Evolutionary conservation across 1,140 invertebrate genomes (phyloP).

Genomic region (Galleria mellonella): DNA sequence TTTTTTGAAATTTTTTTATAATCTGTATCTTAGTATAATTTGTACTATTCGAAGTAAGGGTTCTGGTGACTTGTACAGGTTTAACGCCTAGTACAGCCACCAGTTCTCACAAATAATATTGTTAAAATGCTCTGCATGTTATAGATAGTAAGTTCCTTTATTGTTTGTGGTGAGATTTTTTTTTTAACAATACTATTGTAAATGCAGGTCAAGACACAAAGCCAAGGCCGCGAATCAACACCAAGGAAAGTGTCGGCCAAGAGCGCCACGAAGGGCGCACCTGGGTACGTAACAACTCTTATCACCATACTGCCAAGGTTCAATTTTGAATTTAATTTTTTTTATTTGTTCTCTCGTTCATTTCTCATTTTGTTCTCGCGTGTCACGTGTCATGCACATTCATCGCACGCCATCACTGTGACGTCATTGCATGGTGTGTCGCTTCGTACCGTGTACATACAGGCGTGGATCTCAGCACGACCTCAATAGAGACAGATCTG

Average conservation of each 20-base stretch:
- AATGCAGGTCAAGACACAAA: conserved; percentile 57
- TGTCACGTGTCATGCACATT: conserved; percentile 23
- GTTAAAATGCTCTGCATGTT: too few species aligned
- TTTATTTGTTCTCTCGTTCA: conserved; percentile 11
- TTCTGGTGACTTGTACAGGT: too few species aligned
- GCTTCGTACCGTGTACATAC: conserved; percentile 11
- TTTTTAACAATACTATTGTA: neutral
- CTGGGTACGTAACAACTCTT: conserved; percentile 52
- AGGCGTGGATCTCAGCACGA: conserved; percentile 82
- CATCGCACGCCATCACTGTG: conserved; percentile 25
- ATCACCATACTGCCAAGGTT: neutral
- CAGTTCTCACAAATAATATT: too few species aligned
- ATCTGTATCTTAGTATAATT: too few species aligned
- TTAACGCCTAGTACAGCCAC: too few species aligned
- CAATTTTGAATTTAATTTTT: neutral
- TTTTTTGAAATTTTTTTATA: too few species aligned
- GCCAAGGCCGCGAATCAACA: conserved; percentile 52
- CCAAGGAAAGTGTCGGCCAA: conserved; percentile 70
- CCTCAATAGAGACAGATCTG: conserved; percentile 75
- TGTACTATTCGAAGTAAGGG: too few species aligned
- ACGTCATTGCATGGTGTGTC: conserved; percentile 47
- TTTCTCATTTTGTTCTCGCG: conserved; percentile 18
- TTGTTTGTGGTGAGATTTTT: too few species aligned
- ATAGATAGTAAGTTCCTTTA: too few species aligned
- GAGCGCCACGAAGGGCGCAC: conserved; percentile 52